Evolutionary conservation across 2,888 invertebrate genomes (phyloP).

Genomic region (Caenorhabditis sp.): DNA sequence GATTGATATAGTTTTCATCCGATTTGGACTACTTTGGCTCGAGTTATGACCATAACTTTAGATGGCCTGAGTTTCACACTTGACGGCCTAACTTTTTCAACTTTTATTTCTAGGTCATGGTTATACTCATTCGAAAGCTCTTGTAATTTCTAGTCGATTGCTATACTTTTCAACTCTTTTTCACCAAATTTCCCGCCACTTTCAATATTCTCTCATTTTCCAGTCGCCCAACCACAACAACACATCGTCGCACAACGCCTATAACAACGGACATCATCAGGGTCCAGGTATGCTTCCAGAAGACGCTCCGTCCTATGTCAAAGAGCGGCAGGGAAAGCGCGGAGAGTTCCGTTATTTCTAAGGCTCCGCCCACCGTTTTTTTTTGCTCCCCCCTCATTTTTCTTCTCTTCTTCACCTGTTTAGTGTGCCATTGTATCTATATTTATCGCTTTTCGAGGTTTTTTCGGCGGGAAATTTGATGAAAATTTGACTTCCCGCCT

Average conservation of each 20-base stretch:
- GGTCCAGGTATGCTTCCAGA: conserved; percentile 79
- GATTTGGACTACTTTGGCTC: too few relatives aligned
- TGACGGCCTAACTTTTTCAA: too few relatives aligned
- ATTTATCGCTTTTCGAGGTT: background rate
- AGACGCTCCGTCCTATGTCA: conserved; percentile 82
- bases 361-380: background rate
- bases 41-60: too few relatives aligned
- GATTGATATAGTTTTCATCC: too few relatives aligned
- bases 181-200: background rate
- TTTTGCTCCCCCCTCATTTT: background rate
- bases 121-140: too few relatives aligned
- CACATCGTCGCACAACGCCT: background rate
- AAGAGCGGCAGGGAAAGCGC: conserved; percentile 82
- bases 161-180: background rate
- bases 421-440: conserved; percentile 53
- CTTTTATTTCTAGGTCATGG: too few relatives aligned
- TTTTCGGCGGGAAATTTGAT: background rate
- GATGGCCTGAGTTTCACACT: too few relatives aligned
- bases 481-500: background rate
- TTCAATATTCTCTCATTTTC: conserved; percentile 24
- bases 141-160: too few relatives aligned
- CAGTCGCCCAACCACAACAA: conserved; percentile 63
- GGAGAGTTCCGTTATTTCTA: conserved; percentile 83
- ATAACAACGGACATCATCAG: conserved; percentile 61
- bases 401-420: background rate